Base-by-base conservation (phyloP, 2,113 vertebrate species). In the Eptesicus fuscus region DNA sequence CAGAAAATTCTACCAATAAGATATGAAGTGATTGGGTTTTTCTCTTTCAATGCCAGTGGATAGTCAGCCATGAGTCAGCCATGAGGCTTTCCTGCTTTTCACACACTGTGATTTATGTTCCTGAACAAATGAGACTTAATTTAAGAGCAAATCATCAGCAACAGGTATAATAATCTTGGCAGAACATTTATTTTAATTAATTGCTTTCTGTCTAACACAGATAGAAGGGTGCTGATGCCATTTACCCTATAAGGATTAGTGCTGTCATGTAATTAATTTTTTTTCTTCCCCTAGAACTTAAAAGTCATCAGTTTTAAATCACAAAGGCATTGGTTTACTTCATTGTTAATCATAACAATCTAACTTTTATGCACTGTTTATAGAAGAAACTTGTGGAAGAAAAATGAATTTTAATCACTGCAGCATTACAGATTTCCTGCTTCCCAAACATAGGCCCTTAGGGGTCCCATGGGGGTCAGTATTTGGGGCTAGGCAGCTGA, bases 131-230 rank as follows among this genome's bases (percentile, higher is more conserved):
- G 78, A 96, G 69, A 92, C 92, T 94, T 96, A 83, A 97, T 97
- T 95, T 96, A 95, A 96, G 95, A 97, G 88, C 96, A 94, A 96
- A 96, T 40, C 18, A 97, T 96, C 95, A 97, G 96, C 83, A 97
- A 96, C 77, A 96, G 91, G 86, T 96, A 56, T 80, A 73, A 83
- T n/a, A 85, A 74, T 96, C 79, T 47, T 94, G 88, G 96, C 92
- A 92, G 94, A 84, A 94, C 90, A 94, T 97, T 88, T 74, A 90
- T 92, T 97, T 88, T 96, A 97, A 97, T 96, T 94, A 97, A 97
- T n/a, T 96, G 74, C 96, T 92, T 90, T 97, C 65, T 76, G 77
- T 85, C 70, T 94, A 97, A 76, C 83, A 85, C 2, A 14, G 97
- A 91, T 25, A 83, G 92, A 97, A 95, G 37, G 67, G 47, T 91